A percentile compares a stretch with the other conserved stretches of the same genome.
phyloP scores from a whole-genome alignment of 2,888 invertebrate genomes.

The Tenthredo distinguenda region DNA sequence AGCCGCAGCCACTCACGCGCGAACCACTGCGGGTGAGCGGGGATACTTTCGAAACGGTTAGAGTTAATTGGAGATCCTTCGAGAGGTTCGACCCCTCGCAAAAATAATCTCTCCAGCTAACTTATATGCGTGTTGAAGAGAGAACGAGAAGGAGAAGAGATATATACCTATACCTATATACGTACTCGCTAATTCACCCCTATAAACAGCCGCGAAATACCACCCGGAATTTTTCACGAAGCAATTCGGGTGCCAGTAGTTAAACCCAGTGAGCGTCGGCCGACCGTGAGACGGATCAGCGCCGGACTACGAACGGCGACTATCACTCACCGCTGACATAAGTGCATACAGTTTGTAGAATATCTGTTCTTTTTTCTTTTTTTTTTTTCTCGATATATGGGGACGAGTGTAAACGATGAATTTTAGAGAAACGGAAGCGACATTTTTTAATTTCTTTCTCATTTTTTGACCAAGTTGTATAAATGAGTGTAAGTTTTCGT shows the following conservation, averaged over 20 bases:
- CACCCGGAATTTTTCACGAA: slow-evolving; percentile 34
- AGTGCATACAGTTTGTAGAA: not conserved
- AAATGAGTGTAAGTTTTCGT: not conserved
- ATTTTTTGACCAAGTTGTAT: not conserved
- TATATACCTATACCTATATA: not conserved
- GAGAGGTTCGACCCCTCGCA: slow-evolving; percentile 38
- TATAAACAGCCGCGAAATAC: slow-evolving; percentile 18
- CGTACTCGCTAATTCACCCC: not conserved
- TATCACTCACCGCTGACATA: not conserved
- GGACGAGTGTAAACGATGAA: not conserved
- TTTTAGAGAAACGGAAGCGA: not conserved
- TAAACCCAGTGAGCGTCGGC: not conserved
- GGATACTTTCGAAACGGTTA: slow-evolving; percentile 49
- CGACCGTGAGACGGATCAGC: not conserved
- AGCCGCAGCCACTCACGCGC: slow-evolving; percentile 38
- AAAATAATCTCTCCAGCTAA: slow-evolving; percentile 19
- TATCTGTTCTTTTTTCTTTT: not conserved
- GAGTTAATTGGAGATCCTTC: slow-evolving; percentile 51
- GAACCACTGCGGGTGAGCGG: not conserved
- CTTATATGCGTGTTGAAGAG: not conserved
- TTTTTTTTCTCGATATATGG: not conserved
- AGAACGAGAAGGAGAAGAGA: not conserved
- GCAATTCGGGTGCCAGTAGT: slow-evolving; percentile 1
- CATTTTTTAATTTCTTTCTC: no score
- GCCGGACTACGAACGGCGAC: not conserved